phyloP scores from a whole-genome alignment of 2,797 vertebrate genomes.

The Phataginus tetradactyla region DNA sequence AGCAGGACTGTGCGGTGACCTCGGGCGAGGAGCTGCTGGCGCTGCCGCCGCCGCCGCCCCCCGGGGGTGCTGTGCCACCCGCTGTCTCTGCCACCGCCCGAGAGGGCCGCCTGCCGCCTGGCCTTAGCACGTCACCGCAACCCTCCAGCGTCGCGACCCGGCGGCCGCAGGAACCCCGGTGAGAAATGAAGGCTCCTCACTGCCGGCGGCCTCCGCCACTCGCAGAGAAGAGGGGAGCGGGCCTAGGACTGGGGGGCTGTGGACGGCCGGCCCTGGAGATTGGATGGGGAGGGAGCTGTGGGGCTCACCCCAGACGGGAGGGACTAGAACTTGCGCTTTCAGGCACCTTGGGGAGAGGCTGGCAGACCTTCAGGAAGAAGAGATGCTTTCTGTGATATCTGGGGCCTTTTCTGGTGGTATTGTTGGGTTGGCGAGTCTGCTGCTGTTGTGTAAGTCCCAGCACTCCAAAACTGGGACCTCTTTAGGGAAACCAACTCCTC shows the following conservation, averaged over 20 bases:
- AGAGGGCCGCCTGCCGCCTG: slow-evolving; percentile 80
- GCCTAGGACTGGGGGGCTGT: not conserved
- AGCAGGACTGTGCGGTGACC: slow-evolving; percentile 95
- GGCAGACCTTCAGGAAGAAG: not conserved
- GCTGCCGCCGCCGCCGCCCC: slow-evolving; percentile 80
- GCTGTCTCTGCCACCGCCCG: slow-evolving; percentile 66
- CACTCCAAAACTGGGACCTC: not conserved
- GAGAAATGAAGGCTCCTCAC: slow-evolving; percentile 52
- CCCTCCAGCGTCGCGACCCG: slow-evolving; percentile 76
- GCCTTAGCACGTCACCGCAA: slow-evolving; percentile 84
- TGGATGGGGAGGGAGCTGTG: not conserved
- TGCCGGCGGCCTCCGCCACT: not conserved
- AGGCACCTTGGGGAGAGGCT: not conserved
- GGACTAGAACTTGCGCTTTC: not conserved
- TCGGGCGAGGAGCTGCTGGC: slow-evolving; percentile 91
- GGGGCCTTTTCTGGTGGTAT: not conserved
- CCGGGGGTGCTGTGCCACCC: not conserved
- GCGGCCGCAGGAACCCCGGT: slow-evolving; percentile 84
- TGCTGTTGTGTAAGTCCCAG: not conserved
- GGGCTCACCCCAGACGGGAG: not conserved
- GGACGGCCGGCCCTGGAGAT: not conserved
- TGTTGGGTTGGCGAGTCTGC: too few relatives aligned
- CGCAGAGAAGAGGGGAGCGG: not conserved
- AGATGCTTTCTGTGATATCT: not conserved
- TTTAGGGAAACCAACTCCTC: not conserved